Percentiles rank a stretch among this genome's conserved stretches.
Conservation (phyloP, 2,113 vertebrate species). For the Boleophthalmus pectinirostris region DNA sequence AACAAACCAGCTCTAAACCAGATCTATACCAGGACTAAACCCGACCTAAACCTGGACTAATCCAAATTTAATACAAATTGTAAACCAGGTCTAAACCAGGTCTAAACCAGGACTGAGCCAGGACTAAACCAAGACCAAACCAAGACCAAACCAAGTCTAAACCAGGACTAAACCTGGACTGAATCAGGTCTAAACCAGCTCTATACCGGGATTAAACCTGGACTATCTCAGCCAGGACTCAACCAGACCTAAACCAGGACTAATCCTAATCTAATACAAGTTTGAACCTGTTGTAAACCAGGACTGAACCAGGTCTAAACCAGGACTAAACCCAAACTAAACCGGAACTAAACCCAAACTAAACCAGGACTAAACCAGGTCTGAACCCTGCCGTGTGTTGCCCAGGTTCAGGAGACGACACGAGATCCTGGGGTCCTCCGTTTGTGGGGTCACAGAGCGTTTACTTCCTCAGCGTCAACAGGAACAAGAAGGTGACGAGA, state of each 20-base stretch:
- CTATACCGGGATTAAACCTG: background rate
- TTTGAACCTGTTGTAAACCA: too few relatives aligned
- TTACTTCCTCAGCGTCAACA: constrained; percentile 95
- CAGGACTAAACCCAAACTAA: too few relatives aligned
- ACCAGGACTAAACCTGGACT: background rate
- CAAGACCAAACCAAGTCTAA: background rate
- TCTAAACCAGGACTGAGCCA: background rate
- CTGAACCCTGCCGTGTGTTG: background rate
- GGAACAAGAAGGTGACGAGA: constrained; percentile 86
- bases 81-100: background rate
- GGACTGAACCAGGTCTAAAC: background rate
- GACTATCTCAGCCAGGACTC: too few relatives aligned
- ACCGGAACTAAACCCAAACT: background rate
- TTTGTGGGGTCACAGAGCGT: constrained; percentile 85
- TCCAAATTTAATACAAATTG: too few relatives aligned
- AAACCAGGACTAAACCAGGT: background rate
- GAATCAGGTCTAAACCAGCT: background rate
- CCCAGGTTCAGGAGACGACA: constrained; percentile 89
- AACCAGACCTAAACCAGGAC: background rate
- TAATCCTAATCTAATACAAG: background rate
- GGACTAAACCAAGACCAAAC: background rate
- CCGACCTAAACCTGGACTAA: too few relatives aligned
- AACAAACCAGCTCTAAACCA: too few relatives aligned
- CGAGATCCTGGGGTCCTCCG: constrained; percentile 92
- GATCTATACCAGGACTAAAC: background rate